These are phyloP conservation scores for Cheilosia vernalis DNA, from an alignment of 2,888 invertebrate genomes.

Conservation along the genomic window DNA sequence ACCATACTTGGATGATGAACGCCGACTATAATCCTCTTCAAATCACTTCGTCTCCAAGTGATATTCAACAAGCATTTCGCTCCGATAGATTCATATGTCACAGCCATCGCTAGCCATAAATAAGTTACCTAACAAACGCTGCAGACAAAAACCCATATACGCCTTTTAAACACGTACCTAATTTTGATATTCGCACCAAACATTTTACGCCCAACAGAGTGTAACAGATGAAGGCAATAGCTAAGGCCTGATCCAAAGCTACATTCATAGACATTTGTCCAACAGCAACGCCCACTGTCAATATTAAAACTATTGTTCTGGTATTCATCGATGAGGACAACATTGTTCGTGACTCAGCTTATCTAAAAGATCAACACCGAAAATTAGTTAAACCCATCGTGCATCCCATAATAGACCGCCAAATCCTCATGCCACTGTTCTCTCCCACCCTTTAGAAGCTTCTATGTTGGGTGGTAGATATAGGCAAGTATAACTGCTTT, in stretches of 20 bases:
- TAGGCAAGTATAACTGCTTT: no score
- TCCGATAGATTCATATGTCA: no score
- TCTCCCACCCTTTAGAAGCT: neutral
- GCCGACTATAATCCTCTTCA: no score
- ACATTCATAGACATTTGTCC: slow-evolving; percentile 32
- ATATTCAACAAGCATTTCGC: no score
- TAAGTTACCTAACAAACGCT: no score
- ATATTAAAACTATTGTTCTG: neutral
- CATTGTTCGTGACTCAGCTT: slow-evolving; percentile 43
- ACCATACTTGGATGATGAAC: no score
- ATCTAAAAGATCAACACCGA: slow-evolving; percentile 26
- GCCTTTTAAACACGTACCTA: slow-evolving; percentile 26
- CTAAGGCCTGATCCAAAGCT: neutral
- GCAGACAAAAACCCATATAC: slow-evolving; percentile 20
- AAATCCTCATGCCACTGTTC: no score
- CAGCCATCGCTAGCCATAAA: no score
- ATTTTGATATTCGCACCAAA: slow-evolving; percentile 33
- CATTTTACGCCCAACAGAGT: slow-evolving; percentile 42
- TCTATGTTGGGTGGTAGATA: no score
- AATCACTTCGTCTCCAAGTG: no score
- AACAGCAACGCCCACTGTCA: slow-evolving; percentile 34
- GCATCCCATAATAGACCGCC: slow-evolving; percentile 53
- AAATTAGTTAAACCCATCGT: slow-evolving; percentile 61
- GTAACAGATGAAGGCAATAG: slow-evolving; percentile 22
- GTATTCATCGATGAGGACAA: slow-evolving; percentile 4